phyloP scores from a whole-genome alignment of 2,113 vertebrate genomes.

The Romanogobio albipinnatus region DNA sequence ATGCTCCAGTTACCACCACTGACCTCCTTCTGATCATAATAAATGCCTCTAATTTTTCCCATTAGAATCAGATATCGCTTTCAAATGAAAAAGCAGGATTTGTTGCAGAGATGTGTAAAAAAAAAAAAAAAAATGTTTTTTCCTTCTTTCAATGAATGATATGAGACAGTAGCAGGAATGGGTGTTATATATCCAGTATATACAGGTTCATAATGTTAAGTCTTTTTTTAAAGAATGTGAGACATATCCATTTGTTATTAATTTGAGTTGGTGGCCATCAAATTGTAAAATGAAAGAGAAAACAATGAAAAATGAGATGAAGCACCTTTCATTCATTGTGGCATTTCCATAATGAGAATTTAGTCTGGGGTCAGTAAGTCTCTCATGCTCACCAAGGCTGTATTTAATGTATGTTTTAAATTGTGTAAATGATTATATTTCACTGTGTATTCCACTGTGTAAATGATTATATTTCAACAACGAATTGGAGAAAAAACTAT shows the following conservation, averaged over 20 bases:
- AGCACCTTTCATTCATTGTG: neutral
- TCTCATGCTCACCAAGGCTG: neutral
- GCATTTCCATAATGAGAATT: too few relatives aligned
- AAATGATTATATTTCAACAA: too few relatives aligned
- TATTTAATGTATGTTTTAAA: neutral
- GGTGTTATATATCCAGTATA: neutral
- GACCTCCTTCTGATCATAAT: constrained; percentile 49
- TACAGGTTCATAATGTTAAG: neutral
- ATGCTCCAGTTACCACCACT: constrained; percentile 50
- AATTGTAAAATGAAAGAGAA: neutral
- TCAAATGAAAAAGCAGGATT: constrained; percentile 9
- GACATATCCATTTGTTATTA: neutral
- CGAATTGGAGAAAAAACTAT: too few relatives aligned
- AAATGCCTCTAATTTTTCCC: constrained; percentile 48
- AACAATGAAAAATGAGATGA: neutral
- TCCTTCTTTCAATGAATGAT: neutral
- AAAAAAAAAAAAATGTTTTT: too few relatives aligned
- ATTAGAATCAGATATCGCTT: constrained; percentile 46
- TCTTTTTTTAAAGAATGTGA: neutral
- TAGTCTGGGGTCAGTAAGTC: too few relatives aligned
- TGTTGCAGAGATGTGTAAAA: neutral
- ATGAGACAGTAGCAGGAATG: neutral
- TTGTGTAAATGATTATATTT: too few relatives aligned
- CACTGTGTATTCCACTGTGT: too few relatives aligned
- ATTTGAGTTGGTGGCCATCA: neutral